Evolutionary conservation across 2,888 invertebrate species (phyloP), one percentile per base, ranked within the genome.

Genomic region (Hyposoter dolosus): DNA sequence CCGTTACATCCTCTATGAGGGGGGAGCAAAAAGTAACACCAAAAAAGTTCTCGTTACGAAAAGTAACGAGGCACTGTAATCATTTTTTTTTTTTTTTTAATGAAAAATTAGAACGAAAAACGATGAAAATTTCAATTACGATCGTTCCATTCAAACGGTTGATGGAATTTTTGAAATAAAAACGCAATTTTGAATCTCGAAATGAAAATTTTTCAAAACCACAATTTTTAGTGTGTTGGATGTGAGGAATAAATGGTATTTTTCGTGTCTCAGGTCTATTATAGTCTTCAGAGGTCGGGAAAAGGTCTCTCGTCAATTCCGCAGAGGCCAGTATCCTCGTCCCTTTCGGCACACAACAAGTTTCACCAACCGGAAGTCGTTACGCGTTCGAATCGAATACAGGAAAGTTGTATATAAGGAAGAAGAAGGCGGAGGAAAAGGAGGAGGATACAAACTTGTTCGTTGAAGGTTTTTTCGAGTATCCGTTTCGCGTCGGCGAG

Each of bases 391-490:
- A 97, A 97, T 95, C 96, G 97, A 93, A 97, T 98, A 95, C 98
- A 98, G 94, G 98, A 98, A 95, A 98, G 97, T 95, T 98, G 98
- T 97, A 98, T 98, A 97, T 98, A 97, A 96, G 94, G 35, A 17
- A 53, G 35, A 53, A 63, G 56, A 50, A 74, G 68, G 50, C 10
- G 63, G 50, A 40, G 63, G 74, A 65, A 71, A 66, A 71, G 77
- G 40, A 50, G 35, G 65, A 63, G 53, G 60, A 72, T 50, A 71
- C 71, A 60, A 65, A 23, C 47, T 66, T 50, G 76, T 72, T 63
- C 19, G 72, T 60, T 40, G 65, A 19, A 65, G 72, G 53, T 81
- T 60, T 60, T 60, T 28, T 10, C 72, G 80, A 65, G 50, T 74
- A 74, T 65, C 63, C 23, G 72, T 66, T 35, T 17, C 47, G 68